Conservation (phyloP, 2,113 vertebrate species). For the Okapia johnstoni region DNA sequence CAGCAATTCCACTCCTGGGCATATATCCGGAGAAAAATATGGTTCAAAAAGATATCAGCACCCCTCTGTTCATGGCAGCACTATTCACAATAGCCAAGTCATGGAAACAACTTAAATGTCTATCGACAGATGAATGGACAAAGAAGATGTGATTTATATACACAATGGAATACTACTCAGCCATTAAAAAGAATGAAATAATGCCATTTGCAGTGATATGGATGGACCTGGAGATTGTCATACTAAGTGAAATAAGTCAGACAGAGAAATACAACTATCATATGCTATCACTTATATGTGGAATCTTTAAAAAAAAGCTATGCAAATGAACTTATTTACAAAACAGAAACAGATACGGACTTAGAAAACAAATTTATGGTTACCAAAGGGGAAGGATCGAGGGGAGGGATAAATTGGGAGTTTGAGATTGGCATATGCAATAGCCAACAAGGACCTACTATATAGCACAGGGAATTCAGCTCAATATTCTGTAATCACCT, state of each 20-base stretch:
- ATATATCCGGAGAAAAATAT: neutral
- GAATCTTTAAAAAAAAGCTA: neutral
- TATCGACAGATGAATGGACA: neutral
- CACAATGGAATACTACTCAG: neutral
- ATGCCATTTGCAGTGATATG: neutral
- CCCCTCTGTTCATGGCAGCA: neutral
- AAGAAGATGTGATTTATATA: neutral
- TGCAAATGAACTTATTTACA: neutral
- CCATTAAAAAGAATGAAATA: neutral
- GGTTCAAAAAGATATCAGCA: neutral
- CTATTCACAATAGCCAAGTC: neutral
- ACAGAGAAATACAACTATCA: neutral
- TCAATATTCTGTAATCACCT: neutral
- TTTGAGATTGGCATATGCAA: neutral
- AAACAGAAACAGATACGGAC: neutral
- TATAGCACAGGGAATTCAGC: neutral
- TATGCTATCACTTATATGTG: neutral
- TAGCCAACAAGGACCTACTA: neutral
- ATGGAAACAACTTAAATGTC: neutral
- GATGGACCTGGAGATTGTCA: neutral
- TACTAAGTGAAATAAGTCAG: neutral
- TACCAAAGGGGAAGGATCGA: neutral
- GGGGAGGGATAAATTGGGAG: neutral
- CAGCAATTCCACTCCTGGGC: neutral
- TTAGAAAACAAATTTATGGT: neutral